These are phyloP conservation scores for Heteromurus nitidus DNA, from an alignment of 2,888 invertebrate species.

Conservation along the genomic window DNA sequence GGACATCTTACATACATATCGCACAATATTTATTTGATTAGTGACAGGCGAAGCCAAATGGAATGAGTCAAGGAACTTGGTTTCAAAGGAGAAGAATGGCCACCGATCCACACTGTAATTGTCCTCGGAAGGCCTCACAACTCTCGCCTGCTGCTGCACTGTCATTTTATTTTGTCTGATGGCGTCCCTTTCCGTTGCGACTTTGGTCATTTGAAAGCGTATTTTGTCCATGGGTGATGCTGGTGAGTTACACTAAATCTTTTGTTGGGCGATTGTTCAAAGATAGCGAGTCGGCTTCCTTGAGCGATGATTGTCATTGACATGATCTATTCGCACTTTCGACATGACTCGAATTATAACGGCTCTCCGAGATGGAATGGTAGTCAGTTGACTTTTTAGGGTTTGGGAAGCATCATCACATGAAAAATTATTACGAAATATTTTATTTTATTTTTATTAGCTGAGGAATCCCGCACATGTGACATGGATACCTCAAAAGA, in stretches of 20 bases:
- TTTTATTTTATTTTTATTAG: no score
- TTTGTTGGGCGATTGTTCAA: background rate
- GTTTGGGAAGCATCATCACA: no score
- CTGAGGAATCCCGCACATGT: no score
- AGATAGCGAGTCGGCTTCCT: no score
- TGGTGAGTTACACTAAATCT: background rate
- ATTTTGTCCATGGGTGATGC: conserved; percentile 8
- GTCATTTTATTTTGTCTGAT: conserved; percentile 6
- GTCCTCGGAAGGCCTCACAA: background rate
- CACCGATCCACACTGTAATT: background rate
- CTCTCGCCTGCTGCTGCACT: background rate
- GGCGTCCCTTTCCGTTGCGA: conserved; percentile 22
- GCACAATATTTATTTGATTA: conserved; percentile 31
- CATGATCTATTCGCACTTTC: no score
- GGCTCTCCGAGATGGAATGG: no score
- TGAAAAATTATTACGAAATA: no score
- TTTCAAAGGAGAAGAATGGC: conserved; percentile 37
- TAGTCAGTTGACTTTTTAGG: no score
- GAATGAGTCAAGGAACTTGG: conserved; percentile 34
- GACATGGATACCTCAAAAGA: no score
- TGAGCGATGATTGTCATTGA: no score
- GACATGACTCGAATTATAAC: no score
- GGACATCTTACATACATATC: no score
- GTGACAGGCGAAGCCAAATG: conserved; percentile 3
- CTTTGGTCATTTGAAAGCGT: conserved; percentile 38